Evolutionary conservation across 1,140 invertebrate genomes (phyloP).

Genomic region (Drosophila melanogaster): Release_6_plus_ISO1_MT NC_004354.4:6106001-6106500

Average conservation of each 20-base stretch:
- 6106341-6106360: constrained; percentile 47
- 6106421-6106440: constrained; percentile 33
- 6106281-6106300: constrained; percentile 52
- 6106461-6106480: constrained; percentile 13
- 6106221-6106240: constrained; percentile 84
- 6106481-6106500: constrained; percentile 57
- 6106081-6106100: constrained; percentile 44
- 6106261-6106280: constrained; percentile 60
- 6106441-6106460: constrained; percentile 8
- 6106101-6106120: constrained; percentile 50
- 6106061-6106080: constrained; percentile 61
- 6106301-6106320: constrained; percentile 42
- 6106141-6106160: not conserved
- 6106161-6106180: not conserved
- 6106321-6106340: constrained; percentile 62
- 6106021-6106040: not conserved
- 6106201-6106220: constrained; percentile 80
- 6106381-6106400: constrained; percentile 37
- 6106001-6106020: constrained; percentile 11
- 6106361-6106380: not conserved
- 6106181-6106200: constrained; percentile 48
- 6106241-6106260: constrained; percentile 78
- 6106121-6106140: constrained; percentile 19
- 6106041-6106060: constrained; percentile 29
- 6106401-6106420: constrained; percentile 67